Conservation (phyloP, 2,797 vertebrate species). For the Botia almorhae region DNA sequence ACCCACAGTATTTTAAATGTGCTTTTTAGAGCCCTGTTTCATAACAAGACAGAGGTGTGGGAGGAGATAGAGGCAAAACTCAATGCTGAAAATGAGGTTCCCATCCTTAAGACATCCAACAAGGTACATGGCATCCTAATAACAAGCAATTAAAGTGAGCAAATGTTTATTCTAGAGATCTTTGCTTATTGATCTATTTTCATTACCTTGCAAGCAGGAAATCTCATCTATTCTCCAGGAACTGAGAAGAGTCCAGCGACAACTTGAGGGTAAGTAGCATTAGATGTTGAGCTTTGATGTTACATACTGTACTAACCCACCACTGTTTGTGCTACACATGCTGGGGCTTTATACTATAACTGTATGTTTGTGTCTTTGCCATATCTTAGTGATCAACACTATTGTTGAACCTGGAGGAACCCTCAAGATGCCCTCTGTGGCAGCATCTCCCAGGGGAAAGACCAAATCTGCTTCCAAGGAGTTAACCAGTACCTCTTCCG, state of each 20-base stretch:
- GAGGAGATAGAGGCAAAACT: slow-evolving; percentile 94
- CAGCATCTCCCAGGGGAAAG: slow-evolving; percentile 63
- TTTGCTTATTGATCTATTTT: neutral
- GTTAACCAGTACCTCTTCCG: slow-evolving; percentile 28
- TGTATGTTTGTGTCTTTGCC: neutral
- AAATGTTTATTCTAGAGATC: neutral
- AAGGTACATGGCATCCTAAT: slow-evolving; percentile 76
- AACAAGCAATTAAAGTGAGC: neutral
- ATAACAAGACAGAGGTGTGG: slow-evolving; percentile 89
- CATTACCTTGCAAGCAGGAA: slow-evolving; percentile 77
- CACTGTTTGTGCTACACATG: neutral
- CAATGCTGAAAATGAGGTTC: slow-evolving; percentile 91
- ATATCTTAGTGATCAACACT: slow-evolving; percentile 86
- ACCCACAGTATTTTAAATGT: neutral
- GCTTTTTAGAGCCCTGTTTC: slow-evolving; percentile 82
- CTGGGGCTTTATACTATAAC: too few species aligned
- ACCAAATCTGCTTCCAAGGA: slow-evolving; percentile 67
- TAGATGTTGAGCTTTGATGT: neutral
- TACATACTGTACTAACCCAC: neutral
- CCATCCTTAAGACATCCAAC: slow-evolving; percentile 92
- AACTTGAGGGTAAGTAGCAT: slow-evolving; percentile 87
- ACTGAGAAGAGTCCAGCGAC: slow-evolving; percentile 90
- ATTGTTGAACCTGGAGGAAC: slow-evolving; percentile 87
- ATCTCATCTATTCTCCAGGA: slow-evolving; percentile 93
- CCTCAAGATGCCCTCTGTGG: slow-evolving; percentile 76